Percentiles rank a stretch among this genome's conserved stretches.
Conservation (phyloP, 37 sponge, comb jelly and placozoan species). For the Tethya wilhelma region DNA sequence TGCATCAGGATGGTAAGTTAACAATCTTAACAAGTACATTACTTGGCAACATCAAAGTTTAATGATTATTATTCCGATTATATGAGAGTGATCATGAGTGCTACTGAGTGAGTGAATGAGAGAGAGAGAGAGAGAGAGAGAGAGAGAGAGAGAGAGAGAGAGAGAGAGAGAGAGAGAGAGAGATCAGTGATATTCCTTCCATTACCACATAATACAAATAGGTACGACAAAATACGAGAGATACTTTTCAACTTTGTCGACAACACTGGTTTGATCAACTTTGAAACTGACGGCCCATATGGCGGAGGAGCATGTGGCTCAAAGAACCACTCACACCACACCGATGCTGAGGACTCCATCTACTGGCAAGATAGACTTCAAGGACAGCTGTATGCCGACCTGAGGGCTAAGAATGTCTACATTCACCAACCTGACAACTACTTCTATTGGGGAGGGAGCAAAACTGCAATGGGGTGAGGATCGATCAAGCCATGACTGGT, state of each 20-base stretch:
- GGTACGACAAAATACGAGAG: constrained; percentile 49
- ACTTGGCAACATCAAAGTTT: too few species aligned
- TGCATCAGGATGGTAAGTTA: constrained; percentile 74
- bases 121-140: constrained; percentile 26
- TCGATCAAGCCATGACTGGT: too few species aligned
- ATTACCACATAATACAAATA: too few species aligned
- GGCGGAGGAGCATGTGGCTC: constrained; percentile 53
- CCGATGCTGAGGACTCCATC: constrained; percentile 31
- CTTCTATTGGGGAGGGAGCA: constrained; percentile 63
- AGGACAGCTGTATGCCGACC: constrained; percentile 41
- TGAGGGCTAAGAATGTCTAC: constrained; percentile 50
- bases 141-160: constrained; percentile 4
- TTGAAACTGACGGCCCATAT: constrained; percentile 76
- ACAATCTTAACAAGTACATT: too few species aligned
- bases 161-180: constrained; percentile 3
- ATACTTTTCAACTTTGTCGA: constrained; percentile 43
- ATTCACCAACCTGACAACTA: constrained; percentile 64
- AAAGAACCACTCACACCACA: constrained; percentile 50
- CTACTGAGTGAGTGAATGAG: too few species aligned
- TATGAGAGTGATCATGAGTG: too few species aligned
- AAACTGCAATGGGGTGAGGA: constrained; percentile 52
- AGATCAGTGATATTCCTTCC: too few species aligned
- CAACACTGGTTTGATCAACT: constrained; percentile 37
- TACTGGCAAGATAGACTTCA: constrained; percentile 60
- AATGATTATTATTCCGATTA: background rate